phyloP scores from a whole-genome alignment of 2,797 vertebrate species.

The Artibeus jamaicensis region DNA sequence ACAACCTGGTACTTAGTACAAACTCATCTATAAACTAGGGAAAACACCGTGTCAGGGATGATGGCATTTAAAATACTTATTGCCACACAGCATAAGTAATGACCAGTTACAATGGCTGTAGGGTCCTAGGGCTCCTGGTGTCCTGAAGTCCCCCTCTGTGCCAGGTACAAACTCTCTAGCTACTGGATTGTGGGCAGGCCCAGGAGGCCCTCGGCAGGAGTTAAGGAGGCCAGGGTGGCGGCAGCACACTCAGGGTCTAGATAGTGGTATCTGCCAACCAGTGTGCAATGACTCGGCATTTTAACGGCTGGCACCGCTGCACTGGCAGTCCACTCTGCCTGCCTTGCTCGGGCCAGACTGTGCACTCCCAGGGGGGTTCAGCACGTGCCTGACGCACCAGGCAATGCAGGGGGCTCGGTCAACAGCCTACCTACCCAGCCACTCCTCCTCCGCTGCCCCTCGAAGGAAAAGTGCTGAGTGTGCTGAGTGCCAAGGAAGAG shows the following conservation, averaged over 20 bases:
- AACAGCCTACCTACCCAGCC: background rate
- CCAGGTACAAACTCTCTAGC: background rate
- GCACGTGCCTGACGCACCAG: background rate
- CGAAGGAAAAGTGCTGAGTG: background rate
- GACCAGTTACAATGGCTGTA: background rate
- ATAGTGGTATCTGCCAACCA: background rate
- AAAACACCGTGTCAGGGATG: background rate
- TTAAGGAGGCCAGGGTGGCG: too few relatives aligned
- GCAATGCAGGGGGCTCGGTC: background rate
- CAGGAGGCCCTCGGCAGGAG: background rate
- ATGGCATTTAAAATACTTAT: background rate
- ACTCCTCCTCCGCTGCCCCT: background rate
- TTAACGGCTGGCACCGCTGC: too few relatives aligned
- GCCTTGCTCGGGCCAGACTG: background rate
- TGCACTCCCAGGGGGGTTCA: background rate
- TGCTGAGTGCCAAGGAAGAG: background rate
- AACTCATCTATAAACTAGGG: background rate
- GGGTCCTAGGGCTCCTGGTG: background rate
- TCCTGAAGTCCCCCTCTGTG: background rate
- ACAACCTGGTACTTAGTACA: background rate
- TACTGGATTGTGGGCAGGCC: background rate
- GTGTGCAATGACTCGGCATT: accelerated
- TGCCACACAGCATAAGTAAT: too few relatives aligned
- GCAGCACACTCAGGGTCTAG: too few relatives aligned
- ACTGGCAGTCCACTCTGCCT: background rate